A percentile compares a stretch with the other conserved stretches of the same genome.
Conservation (phyloP, 2,888 invertebrate species). For the Galerucella nymphaeae region DNA sequence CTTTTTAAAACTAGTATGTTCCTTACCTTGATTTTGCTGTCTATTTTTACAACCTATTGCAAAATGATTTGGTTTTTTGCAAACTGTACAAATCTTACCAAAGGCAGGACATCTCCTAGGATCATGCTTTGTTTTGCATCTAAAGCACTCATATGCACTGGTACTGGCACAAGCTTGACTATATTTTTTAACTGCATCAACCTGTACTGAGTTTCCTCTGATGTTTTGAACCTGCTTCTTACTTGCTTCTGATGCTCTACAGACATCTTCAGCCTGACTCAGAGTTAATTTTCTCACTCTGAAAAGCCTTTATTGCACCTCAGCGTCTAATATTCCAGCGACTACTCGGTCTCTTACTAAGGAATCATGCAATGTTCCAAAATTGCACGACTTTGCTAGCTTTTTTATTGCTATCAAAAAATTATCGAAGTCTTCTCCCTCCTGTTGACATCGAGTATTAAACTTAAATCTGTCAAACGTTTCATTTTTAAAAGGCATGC, state of each 20-base stretch:
- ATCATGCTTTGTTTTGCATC: no score
- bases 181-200: no score
- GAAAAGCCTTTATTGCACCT: background rate
- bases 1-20: background rate
- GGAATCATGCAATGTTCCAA: no score
- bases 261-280: background rate
- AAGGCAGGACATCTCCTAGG: constrained; percentile 40
- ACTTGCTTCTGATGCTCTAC: background rate
- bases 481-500: no score
- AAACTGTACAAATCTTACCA: constrained; percentile 37
- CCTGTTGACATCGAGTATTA: no score
- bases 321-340: background rate
- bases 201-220: no score
- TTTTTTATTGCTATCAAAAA: no score
- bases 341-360: background rate
- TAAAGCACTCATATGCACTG: no score
- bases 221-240: background rate
- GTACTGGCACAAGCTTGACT: no score
- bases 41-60: constrained; percentile 35
- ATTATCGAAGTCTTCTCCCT: no score
- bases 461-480: no score
- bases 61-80: constrained; percentile 42
- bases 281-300: background rate
- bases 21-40: background rate
- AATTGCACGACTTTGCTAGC: no score